Conservation (phyloP, 2,113 vertebrate species). For the Myanophis thanlyinensis region DNA sequence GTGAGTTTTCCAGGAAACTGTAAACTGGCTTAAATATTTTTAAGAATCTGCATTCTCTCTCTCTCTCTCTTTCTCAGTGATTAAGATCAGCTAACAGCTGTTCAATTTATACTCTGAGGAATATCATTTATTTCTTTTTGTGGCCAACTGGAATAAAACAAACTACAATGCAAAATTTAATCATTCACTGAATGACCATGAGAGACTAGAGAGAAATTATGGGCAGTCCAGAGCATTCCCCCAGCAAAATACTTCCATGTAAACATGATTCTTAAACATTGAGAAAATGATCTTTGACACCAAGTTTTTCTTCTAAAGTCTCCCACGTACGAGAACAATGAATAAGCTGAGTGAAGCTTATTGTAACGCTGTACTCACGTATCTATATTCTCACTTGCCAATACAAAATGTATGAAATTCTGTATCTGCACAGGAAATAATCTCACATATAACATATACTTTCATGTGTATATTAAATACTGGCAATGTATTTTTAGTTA, state of each 20-base stretch:
- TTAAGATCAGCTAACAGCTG: slow-evolving; percentile 22
- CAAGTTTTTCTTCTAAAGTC: not conserved
- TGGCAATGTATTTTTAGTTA: not conserved
- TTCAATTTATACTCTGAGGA: not conserved
- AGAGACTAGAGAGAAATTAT: not conserved
- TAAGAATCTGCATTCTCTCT: slow-evolving; percentile 7
- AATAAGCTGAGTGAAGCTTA: not conserved
- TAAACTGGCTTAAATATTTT: not conserved
- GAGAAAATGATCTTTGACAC: not conserved
- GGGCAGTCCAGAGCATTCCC: not conserved
- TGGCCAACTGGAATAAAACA: slow-evolving; percentile 5
- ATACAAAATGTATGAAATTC: not conserved
- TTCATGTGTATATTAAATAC: not conserved
- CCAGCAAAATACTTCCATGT: not conserved
- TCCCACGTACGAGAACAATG: not conserved
- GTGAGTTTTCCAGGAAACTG: not conserved
- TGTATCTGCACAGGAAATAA: not conserved
- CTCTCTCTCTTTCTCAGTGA: slow-evolving; percentile 29
- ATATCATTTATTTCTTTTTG: slow-evolving; percentile 4
- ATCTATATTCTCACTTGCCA: not conserved
- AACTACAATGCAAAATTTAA: slow-evolving; percentile 15
- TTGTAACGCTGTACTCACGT: not conserved
- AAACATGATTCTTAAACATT: not conserved
- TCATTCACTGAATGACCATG: slow-evolving; percentile 22
- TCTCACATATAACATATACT: not conserved